Evolutionary conservation across 2,797 vertebrate species (phyloP).

Genomic region (Fratercula arctica): DNA sequence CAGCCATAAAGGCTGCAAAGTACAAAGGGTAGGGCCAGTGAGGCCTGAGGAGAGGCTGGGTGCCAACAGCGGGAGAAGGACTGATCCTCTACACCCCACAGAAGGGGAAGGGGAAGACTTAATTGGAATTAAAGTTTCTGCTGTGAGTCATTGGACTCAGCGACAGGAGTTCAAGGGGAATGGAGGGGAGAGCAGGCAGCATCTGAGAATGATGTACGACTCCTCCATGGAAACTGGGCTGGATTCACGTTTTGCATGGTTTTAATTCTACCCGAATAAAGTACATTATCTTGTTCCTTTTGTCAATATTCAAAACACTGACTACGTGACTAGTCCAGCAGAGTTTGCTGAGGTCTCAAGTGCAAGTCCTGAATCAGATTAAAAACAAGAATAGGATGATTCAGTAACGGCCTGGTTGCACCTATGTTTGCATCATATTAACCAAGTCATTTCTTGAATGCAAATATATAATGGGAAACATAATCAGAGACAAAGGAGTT

Average conservation of each 20-base stretch:
- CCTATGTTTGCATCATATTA: conserved; percentile 1
- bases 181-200: not conserved
- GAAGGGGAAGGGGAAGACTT: not conserved
- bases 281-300: not conserved
- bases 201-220: not conserved
- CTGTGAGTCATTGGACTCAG: not conserved
- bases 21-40: not conserved
- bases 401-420: conserved; percentile 6
- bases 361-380: not conserved
- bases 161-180: not conserved
- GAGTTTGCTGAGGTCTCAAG: not conserved
- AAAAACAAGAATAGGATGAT: not conserved
- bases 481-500: not conserved
- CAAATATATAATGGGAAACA: not conserved
- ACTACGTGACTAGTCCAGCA: not conserved
- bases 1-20: not conserved
- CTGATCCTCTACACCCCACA: not conserved
- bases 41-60: not conserved
- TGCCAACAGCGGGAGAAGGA: not conserved
- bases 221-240: not conserved
- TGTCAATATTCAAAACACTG: not conserved
- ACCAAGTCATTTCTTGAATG: not conserved
- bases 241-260: not conserved
- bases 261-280: not conserved
- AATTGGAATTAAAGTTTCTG: not conserved